Evolutionary conservation across 2,797 vertebrate species (phyloP).

Genomic region (Siniperca undulata): DNA sequence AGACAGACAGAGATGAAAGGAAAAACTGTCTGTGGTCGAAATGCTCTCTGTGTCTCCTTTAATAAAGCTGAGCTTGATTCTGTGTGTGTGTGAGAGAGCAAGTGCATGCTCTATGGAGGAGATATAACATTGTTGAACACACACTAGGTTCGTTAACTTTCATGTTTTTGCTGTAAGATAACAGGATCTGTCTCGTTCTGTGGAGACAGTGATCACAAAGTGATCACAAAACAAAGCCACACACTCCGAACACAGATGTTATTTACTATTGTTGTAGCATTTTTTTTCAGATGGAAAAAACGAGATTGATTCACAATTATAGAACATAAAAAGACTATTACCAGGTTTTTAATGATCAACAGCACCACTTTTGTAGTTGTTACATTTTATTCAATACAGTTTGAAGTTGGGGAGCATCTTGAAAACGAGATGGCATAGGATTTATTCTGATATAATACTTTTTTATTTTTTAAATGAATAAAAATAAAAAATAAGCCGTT

Average conservation of each 20-base stretch:
- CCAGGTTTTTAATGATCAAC: background rate
- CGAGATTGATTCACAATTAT: background rate
- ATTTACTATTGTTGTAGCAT: background rate
- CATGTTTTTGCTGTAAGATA: background rate
- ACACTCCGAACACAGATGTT: background rate
- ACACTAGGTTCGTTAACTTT: conserved; percentile 3
- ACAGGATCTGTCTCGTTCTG: background rate
- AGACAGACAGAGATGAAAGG: conserved; percentile 56
- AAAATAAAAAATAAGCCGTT: background rate
- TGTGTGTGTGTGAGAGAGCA: conserved; percentile 16
- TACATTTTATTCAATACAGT: background rate
- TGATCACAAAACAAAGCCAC: background rate
- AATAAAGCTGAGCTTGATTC: conserved; percentile 66
- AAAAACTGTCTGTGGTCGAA: conserved; percentile 46
- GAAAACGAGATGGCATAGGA: background rate
- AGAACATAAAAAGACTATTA: background rate
- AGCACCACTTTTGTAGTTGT: background rate
- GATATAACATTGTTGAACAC: conserved; percentile 1
- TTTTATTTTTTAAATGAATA: background rate
- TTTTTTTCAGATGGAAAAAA: background rate
- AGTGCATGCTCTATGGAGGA: background rate
- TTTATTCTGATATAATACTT: background rate
- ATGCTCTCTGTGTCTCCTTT: conserved; percentile 49
- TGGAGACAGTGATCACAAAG: background rate
- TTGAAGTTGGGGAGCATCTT: background rate